Evolutionary conservation across 2,888 invertebrate species (phyloP).

Genomic region (Spisula subtruncata): DNA sequence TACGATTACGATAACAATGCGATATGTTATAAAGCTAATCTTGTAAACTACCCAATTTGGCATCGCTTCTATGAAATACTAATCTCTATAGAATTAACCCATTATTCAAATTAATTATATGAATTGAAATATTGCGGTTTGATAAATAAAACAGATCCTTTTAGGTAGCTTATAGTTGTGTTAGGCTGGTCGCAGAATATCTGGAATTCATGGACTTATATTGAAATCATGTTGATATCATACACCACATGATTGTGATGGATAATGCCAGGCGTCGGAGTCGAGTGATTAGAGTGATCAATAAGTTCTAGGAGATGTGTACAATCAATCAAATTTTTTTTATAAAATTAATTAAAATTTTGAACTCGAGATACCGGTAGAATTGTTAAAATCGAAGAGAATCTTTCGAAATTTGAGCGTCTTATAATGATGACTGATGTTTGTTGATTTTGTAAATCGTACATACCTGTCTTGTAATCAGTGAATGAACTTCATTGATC

Average conservation of each 20-base stretch:
- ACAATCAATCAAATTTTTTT: too few species aligned
- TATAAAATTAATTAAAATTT: neutral
- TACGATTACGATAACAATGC: neutral
- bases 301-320: too few species aligned
- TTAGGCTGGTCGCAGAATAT: too few species aligned
- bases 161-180: neutral
- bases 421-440: neutral
- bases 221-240: neutral
- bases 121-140: neutral
- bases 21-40: neutral
- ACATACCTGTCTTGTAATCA: neutral
- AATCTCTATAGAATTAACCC: neutral
- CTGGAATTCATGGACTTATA: too few species aligned
- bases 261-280: too few species aligned
- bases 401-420: neutral
- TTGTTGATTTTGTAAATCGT: neutral
- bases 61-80: neutral
- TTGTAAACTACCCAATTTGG: neutral
- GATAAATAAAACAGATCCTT: neutral
- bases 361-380: neutral
- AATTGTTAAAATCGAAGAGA: neutral
- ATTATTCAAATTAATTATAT: slow-evolving; percentile 1
- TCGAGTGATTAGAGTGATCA: too few species aligned
- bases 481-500: slow-evolving; percentile 1
- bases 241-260: neutral